Conservation (phyloP, 2,113 vertebrate species). For the Phylloscopus trochiloides region DNA sequence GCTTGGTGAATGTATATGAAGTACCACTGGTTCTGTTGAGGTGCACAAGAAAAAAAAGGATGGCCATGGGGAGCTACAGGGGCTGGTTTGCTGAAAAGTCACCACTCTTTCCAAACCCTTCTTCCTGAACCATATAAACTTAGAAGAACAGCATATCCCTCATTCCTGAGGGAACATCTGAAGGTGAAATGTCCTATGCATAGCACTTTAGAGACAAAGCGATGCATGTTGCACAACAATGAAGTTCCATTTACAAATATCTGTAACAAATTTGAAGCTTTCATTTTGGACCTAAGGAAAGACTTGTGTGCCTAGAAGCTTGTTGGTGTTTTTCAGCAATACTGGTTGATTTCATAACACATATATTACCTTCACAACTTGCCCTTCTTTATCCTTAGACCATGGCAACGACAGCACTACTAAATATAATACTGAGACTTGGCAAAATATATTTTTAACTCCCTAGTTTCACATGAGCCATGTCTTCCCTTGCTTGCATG, state of each 20-base stretch:
- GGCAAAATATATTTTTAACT: conserved; percentile 26
- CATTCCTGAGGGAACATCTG: neutral
- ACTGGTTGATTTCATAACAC: neutral
- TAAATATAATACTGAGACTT: conserved; percentile 27
- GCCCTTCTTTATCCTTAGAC: conserved; percentile 36
- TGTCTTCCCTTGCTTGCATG: neutral
- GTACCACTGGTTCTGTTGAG: neutral
- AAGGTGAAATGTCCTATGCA: neutral
- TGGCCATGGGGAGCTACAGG: neutral
- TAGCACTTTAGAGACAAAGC: neutral
- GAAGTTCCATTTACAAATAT: neutral
- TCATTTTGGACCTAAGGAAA: neutral
- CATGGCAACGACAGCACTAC: neutral
- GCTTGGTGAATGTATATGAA: neutral
- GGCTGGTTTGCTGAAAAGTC: neutral
- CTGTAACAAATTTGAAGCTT: neutral
- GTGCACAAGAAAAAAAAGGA: neutral
- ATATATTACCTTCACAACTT: neutral
- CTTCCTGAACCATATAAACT: neutral
- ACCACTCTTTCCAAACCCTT: neutral
- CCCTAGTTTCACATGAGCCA: neutral
- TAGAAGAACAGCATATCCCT: neutral
- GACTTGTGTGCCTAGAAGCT: neutral
- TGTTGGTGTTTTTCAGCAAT: neutral
- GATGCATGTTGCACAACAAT: neutral